Percentiles rank a stretch among this genome's conserved stretches.
phyloP scores from a whole-genome alignment of 2,888 invertebrate species.

The Empis stercorea region DNA sequence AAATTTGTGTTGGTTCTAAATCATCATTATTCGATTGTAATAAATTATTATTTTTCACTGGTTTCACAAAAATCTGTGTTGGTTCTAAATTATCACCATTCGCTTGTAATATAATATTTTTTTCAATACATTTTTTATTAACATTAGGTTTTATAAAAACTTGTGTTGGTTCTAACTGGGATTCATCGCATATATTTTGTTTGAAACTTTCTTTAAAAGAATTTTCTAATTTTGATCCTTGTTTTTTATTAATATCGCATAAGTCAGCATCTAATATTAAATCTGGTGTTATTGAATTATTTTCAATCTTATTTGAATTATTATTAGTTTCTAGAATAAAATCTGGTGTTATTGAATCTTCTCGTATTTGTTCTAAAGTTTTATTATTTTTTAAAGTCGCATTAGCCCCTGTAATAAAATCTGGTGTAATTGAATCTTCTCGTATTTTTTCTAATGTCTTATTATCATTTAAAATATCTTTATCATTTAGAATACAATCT shows the following conservation, averaged over 20 bases:
- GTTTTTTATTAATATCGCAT: neutral
- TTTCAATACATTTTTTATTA: neutral
- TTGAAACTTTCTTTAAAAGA: neutral
- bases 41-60: neutral
- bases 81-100: neutral
- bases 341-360: constrained; percentile 4
- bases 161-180: neutral
- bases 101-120: neutral
- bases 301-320: neutral
- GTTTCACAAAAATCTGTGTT: constrained; percentile 1
- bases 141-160: neutral
- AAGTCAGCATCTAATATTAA: neutral
- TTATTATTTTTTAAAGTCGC: neutral
- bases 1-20: neutral
- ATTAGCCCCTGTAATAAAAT: constrained; percentile 1
- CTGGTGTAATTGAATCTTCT: constrained; percentile 3
- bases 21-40: neutral
- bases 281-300: neutral
- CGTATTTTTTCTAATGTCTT: neutral
- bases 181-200: neutral
- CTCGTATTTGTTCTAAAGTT: neutral
- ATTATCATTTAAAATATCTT: neutral
- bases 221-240: neutral
- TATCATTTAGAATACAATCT: constrained; percentile 3
- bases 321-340: neutral